Base-by-base conservation (phyloP, 1,140 invertebrate genomes). In the Trachymyrmex septentrionalis region DNA sequence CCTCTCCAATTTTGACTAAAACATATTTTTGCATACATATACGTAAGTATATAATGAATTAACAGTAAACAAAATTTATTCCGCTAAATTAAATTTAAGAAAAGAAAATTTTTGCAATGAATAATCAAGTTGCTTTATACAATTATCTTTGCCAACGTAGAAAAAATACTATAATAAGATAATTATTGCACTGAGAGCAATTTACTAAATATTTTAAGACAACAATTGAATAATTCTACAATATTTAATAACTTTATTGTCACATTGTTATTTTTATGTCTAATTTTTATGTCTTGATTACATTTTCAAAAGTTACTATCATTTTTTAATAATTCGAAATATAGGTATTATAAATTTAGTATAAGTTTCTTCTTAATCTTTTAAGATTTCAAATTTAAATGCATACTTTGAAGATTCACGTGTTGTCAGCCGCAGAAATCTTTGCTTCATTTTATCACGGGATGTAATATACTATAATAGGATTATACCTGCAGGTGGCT, bases 401-500 rank as follows among this genome's bases (percentile, higher is more conserved):
- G 21, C 53, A 53, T 53, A 30, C 14, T 71, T 24, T 24, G 27
- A 34, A 57, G 50, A 1, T 10, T 78, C n/a, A 1, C 27, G 27
- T 16, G 19, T 48, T 71, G 44, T 50, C 55, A 73, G n/a, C 5
- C 24, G 16, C 10, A 76, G 85, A 78, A 87, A 69, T 86, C 61
- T 90, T 90, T 53, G 38, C 57, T 87, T 89, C 66, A 84, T 89
- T 78, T 87, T 38, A 12, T 63, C 21, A 61, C 14, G 10, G 57
- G 63, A 88, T 63, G 66, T 75, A 78, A 86, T 85, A 55, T 75
- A 55, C 63, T 30, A 27, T 88, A 80, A 87, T 91, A 87, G 89
- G 87, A 91, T 91, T 91, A 88, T 72, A 86, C 24, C 87, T 86
- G 88, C 90, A 90, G 78, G 87, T 90, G 85, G 87, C 75, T 87